Conservation (phyloP, 1,140 invertebrate genomes). For the Drosophila varians region DNA sequence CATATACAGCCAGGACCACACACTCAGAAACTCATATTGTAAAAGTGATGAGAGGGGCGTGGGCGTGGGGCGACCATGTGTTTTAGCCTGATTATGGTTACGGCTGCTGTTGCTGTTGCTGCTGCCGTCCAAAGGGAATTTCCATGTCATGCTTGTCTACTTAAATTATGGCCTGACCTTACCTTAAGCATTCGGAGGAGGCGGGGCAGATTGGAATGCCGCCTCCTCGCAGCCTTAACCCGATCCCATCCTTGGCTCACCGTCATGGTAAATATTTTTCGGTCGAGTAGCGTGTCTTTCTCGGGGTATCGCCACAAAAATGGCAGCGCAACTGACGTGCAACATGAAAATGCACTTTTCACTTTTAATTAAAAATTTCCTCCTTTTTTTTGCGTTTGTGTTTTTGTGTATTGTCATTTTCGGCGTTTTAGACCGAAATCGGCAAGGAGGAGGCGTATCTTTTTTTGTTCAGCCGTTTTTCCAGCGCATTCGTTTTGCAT, state of each 20-base stretch:
- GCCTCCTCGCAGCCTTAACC: conserved; percentile 16
- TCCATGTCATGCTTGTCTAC: conserved; percentile 76
- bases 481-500: conserved; percentile 29
- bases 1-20: conserved; percentile 13
- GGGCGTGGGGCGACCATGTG: conserved; percentile 44
- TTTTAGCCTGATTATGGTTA: conserved; percentile 76
- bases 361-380: conserved; percentile 78
- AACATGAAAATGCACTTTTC: conserved; percentile 82
- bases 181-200: conserved; percentile 52
- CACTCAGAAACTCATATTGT: not conserved
- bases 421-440: conserved; percentile 30
- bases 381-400: conserved; percentile 32
- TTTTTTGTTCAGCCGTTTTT: conserved; percentile 48
- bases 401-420: conserved; percentile 71
- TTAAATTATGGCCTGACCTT: conserved; percentile 80
- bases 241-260: not conserved
- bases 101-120: conserved; percentile 26
- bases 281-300: conserved; percentile 51
- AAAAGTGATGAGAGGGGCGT: too few relatives aligned
- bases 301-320: conserved; percentile 21
- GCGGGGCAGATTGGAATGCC: conserved; percentile 14
- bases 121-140: conserved; percentile 70
- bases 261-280: conserved; percentile 35
- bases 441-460: conserved; percentile 8
- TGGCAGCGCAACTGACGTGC: conserved; percentile 63